Percentiles rank a stretch among this genome's conserved stretches.
phyloP scores from a whole-genome alignment of 1,140 invertebrate genomes.

The Capitella teleta region DNA sequence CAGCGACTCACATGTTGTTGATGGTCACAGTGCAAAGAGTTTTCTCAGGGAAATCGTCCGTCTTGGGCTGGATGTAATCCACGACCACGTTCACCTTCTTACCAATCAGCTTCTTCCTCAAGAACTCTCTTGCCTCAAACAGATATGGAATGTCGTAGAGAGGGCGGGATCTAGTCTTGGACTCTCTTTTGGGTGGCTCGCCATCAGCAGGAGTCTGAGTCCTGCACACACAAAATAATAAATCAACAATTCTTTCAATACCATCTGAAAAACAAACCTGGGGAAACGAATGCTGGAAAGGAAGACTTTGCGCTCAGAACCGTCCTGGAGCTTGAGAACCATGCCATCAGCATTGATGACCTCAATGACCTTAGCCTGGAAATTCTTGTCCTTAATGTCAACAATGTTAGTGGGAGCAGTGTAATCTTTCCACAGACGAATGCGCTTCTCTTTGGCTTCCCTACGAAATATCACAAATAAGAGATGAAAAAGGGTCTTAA shows the following conservation, averaged over 20 bases:
- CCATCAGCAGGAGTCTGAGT: background rate
- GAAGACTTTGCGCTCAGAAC: conserved; percentile 80
- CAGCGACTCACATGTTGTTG: conserved; percentile 25
- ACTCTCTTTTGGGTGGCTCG: conserved; percentile 13
- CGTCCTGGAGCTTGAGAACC: conserved; percentile 67
- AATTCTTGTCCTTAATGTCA: conserved; percentile 68
- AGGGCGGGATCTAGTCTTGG: conserved; percentile 60
- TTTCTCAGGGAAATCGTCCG: conserved; percentile 88
- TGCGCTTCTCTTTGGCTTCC: conserved; percentile 71
- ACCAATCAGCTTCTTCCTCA: conserved; percentile 89
- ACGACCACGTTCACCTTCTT: conserved; percentile 64
- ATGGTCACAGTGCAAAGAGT: conserved; percentile 76
- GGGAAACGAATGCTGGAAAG: conserved; percentile 90
- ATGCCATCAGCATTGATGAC: conserved; percentile 88
- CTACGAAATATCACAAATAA: conserved; percentile 17
- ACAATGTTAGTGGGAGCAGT: conserved; percentile 24
- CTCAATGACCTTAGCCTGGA: conserved; percentile 68
- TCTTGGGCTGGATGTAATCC: conserved; percentile 92
- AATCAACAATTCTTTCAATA: background rate
- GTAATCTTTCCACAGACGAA: conserved; percentile 82
- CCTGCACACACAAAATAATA: too few relatives aligned
- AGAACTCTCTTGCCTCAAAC: conserved; percentile 93
- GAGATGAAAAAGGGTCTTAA: background rate
- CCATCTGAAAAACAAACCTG: conserved; percentile 32
- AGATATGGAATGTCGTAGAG: conserved; percentile 96